Conservation (phyloP, 1,140 invertebrate species). For the Piezodorus guildinii region DNA sequence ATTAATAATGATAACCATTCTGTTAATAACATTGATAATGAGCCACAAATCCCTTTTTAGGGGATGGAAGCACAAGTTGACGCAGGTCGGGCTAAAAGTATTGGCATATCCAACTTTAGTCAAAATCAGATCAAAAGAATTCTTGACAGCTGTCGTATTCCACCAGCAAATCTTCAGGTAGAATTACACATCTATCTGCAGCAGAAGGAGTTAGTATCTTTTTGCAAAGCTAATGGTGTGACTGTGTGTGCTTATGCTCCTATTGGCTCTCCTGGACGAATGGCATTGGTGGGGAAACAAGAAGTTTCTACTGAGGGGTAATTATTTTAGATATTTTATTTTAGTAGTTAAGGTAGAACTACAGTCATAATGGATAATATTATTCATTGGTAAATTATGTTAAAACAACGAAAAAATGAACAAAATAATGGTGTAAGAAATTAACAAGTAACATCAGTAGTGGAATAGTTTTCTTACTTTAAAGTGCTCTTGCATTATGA, state of each 20-base stretch:
- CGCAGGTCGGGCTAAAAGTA: slow-evolving; percentile 28
- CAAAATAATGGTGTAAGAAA: too few relatives aligned
- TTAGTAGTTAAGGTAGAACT: too few relatives aligned
- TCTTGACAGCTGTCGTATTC: slow-evolving; percentile 27
- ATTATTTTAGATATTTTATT: not conserved
- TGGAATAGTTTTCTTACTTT: too few relatives aligned
- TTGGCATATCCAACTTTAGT: slow-evolving; percentile 37
- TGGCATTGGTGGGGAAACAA: not conserved
- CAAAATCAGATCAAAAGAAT: slow-evolving; percentile 30
- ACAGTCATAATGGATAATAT: too few relatives aligned
- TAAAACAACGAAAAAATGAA: too few relatives aligned
- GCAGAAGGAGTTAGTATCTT: slow-evolving; percentile 62
- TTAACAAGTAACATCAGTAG: too few relatives aligned
- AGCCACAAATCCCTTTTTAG: not conserved
- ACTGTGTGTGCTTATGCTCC: slow-evolving; percentile 72
- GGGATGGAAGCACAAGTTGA: slow-evolving; percentile 28
- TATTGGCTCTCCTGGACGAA: slow-evolving; percentile 48
- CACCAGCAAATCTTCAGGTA: slow-evolving; percentile 43
- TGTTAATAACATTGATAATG: too few relatives aligned
- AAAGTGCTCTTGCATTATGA: too few relatives aligned
- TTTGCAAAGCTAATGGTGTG: slow-evolving; percentile 59
- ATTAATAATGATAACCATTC: too few relatives aligned
- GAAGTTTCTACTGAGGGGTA: not conserved
- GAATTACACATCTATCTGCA: slow-evolving; percentile 76
- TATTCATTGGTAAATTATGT: too few relatives aligned